A percentile compares a stretch with the other conserved stretches of the same genome.
These are phyloP conservation scores for Coilia nasus DNA, from an alignment of 2,797 vertebrate species.

Conservation along the genomic window DNA sequence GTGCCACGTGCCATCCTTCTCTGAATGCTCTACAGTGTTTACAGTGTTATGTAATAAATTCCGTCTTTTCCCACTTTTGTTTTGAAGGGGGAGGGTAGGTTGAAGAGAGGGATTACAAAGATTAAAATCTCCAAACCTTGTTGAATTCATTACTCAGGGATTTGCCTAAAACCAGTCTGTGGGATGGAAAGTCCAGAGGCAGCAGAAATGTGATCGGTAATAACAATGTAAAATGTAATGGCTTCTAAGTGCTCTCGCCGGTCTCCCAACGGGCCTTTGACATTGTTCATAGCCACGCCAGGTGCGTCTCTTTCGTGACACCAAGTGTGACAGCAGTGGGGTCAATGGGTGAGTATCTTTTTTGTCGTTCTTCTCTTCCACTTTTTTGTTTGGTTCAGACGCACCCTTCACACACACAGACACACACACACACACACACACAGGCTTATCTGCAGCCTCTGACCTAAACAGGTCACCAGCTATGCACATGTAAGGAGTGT, in stretches of 20 bases:
- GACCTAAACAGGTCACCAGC: background rate
- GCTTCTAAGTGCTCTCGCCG: background rate
- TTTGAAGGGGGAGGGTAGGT: background rate
- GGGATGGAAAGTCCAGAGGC: background rate
- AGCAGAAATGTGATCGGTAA: background rate
- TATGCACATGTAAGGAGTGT: background rate
- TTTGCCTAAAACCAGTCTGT: slow-evolving; percentile 40
- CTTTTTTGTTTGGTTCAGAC: background rate
- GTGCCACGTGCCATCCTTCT: background rate
- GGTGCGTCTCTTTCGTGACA: background rate
- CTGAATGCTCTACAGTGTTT: background rate
- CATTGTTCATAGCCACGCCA: background rate
- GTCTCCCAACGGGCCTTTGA: background rate
- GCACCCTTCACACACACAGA: too few relatives aligned
- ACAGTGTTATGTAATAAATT: background rate
- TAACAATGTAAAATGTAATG: background rate
- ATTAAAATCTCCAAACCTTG: slow-evolving; percentile 30
- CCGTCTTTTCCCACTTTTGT: background rate
- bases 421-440: background rate
- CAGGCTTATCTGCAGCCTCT: background rate
- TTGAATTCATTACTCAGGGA: slow-evolving; percentile 46
- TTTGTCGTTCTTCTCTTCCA: background rate
- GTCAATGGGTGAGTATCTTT: background rate
- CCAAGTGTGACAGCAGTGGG: background rate
- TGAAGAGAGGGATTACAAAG: slow-evolving; percentile 34